Base-by-base conservation (phyloP, 1,140 invertebrate genomes). In the Melitaea cinxia region DNA sequence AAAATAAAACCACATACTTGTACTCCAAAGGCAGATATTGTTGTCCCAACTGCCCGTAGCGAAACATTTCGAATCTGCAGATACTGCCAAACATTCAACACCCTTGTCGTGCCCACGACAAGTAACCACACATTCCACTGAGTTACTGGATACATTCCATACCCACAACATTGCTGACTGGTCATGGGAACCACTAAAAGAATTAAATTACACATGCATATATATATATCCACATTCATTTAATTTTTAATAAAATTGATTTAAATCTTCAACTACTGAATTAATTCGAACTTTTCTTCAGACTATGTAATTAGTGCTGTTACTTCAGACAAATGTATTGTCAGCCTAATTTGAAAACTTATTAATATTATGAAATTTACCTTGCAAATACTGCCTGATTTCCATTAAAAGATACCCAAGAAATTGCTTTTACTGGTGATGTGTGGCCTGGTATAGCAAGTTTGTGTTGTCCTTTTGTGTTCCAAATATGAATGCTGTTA, bases 1-100 rank as follows among this genome's bases (percentile, higher is more conserved):
- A 24, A 33, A 12, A 54, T 7, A 9, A 12, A 72, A 49, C 47
- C 1, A 81, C 88, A 89, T 82, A 94, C 94, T 93, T 17, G 95
- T 91, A 55, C 94, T 95, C 95, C 95, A 96, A 57, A 96, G 91
- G 85, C 96, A 96, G 0, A 97, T 81, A 91, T 95, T 93, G 14
- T 93, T 95, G 83, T 99, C 98, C 97, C 97, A 99, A 23, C 96
- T 95, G 30, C 97, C 98, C 53, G 97, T 97, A n/a, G 95, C 97
- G 89, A 99, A 94, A 72, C 92, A 91, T 14, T 92, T 89, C 9
- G 84, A 87, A 80, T 94, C 93, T 1, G 92, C 90, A 77, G 95
- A 95, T 0, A 97, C 94, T 62, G 93, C 93, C 2, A 99, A 91
- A 85, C 96, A 95, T 80, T 99, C 97, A 0, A 99, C 93, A 70